Evolutionary conservation across 2,113 vertebrate species (phyloP), one percentile per base, ranked within the genome.

Genomic region (Aspiorhynchus laticeps): DNA sequence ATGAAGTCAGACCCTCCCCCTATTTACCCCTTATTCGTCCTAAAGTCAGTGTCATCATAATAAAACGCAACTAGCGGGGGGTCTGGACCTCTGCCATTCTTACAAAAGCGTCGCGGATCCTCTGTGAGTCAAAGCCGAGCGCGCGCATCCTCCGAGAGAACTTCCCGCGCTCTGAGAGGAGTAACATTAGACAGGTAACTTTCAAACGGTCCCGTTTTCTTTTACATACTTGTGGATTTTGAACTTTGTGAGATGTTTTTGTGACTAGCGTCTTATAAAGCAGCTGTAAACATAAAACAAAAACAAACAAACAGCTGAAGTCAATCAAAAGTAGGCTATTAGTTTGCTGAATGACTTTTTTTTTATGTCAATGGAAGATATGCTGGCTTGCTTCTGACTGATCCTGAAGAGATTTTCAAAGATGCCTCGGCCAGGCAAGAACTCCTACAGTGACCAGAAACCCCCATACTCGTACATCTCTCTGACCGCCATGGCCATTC

Each of bases 391-490:
- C 46, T 53, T 78, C 63, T 86, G 86, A 87, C 28, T 77, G 63
- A 48, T 43, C 31, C 19, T 24, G 36, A 38, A 51, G 15, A 65
- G 21, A 75, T 75, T 59, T 41, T 48, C 0, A 21, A 75, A 86
- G 77, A 97, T 99, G 98, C 98, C 98, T 90, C 96, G 98, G 87
- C 98, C 97, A 3, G 97, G 98, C 69, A 99, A 98, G 92, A 98
- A 96, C 94, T 99, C 98, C 0, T 99, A 99, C 93, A 98, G 98
- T 91, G 98, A 98, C 93, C 98, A 99, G 91, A 99, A 99, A 92
- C 98, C 98, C 2, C 98, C 98, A 1, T 98, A 99, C 88, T 98
- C 98, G 5, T 99, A 99, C 89, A 99, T 99, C 88, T 99, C 98
- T 0, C 94, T 99, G 91, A 99, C 98, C 31, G 98, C 97, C 15